Evolutionary conservation across 2,888 invertebrate species (phyloP), one percentile per base, ranked within the genome.

Genomic region (Drosophila borealis): DNA sequence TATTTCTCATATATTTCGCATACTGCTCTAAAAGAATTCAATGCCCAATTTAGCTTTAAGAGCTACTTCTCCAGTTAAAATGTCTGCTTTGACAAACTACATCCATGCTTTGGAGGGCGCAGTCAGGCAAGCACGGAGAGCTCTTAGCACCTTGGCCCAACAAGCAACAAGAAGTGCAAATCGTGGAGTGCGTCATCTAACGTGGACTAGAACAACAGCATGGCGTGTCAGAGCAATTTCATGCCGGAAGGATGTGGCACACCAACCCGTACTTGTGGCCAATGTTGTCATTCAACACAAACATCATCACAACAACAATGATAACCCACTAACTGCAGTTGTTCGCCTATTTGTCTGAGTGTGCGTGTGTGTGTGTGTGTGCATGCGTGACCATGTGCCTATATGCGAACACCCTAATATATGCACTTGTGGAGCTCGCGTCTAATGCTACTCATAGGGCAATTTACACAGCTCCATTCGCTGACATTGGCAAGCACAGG

Each of bases 191-290:
- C 29, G 17, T 25, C 10, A 46, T 36, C 14, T 29, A 36, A 39
- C 39, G 34, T 41, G 33, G 9, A 50, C 19, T 42, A 51, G 56
- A 51, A 76, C 60, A 54, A 66, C 70, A 53, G 51, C 44, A 42
- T 67, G 68, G 55, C 65, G 71, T 75, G 71, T 50, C 68, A 46
- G 61, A 65, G 74, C 68, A 72, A 80, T 80, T 75, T 68, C 45
- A 70, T 64, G 74, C 75, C 83, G 83, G 77, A 84, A 86, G 83
- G 70, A 80, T 84, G 75, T 83, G 61, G 70, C 74, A 74, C 81
- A 71, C 71, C 71, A 80, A 68, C 59, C 81, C 68, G 49, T 75
- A 75, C 75, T 81, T 81, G 68, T 61, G 73, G 67, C 77, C 70
- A 67, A 64, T 75, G 77, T 29, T 29, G 29, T 29, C 29, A 60